Base-by-base conservation (phyloP, 2,113 vertebrate species). In the Strix uralensis region DNA sequence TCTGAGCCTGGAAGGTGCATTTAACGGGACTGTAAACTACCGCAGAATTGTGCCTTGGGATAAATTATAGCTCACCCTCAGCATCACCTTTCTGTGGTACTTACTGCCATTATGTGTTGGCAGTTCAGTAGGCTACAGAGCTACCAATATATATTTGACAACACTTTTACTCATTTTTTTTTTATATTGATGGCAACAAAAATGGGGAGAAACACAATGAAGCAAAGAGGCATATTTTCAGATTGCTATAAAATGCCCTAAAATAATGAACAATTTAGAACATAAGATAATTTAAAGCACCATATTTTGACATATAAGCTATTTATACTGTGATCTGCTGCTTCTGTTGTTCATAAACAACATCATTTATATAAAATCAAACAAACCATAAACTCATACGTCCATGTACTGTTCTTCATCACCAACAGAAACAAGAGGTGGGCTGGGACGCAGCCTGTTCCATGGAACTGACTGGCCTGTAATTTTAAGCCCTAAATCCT, bases 401-500 rank as follows among this genome's bases (percentile, higher is more conserved):
- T 87, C 75, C 54, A 23, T 65, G 55, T 62, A 44, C 55, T 83
- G 1, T 46, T 90, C 74, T 74, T 87, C 54, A 54, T 22, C 58
- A n/a, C 70, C 57, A 51, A 38, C 27, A 59, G 70, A 95, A 95
- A 73, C 63, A 88, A 86, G 70, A 95, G 47, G 75, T 74, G 47
- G 78, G 55, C 55, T 82, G 81, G 38, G 58, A 91, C 66, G 79
- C 30, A 78, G 49, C 44, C 67, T 63, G 36, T 54, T 94, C 80
- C 79, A 26, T 11, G 42, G 46, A 92, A 85, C 54, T 73, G 67
- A 83, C 55, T 84, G 67, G 83, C 77, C 58, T 86, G 4, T 81
- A 77, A 93, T 91, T 91, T 91, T 90, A 94, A 96, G 79, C 67
- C 84, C 82, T 87, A 77, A 92, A 90, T 94, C 95, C 81, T 80